Percentiles rank a stretch among this genome's conserved stretches.
Conservation (phyloP, 1,140 invertebrate genomes). For the Ganaspis sp. region DNA sequence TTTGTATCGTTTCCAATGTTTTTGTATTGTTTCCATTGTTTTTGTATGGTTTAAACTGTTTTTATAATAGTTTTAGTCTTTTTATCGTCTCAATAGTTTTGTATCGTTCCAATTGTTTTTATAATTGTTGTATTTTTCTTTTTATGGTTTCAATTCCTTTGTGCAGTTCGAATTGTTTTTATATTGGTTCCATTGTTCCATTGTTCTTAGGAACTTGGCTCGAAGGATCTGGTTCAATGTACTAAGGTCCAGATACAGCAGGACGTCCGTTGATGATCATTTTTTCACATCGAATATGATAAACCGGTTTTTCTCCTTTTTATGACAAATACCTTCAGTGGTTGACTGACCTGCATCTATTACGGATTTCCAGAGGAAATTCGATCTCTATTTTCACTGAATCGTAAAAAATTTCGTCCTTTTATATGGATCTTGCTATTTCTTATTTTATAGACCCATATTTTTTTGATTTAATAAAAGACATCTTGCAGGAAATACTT, state of each 20-base stretch:
- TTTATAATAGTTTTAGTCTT: no score
- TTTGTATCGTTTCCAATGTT: no score
- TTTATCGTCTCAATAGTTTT: no score
- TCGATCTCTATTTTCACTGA: not conserved
- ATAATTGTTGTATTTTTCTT: no score
- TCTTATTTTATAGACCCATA: not conserved
- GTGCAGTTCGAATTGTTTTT: no score
- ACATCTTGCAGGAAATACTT: not conserved
- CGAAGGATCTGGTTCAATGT: not conserved
- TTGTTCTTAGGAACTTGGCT: no score
- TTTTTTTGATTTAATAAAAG: conserved; percentile 11
- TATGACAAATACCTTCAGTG: conserved; percentile 7
- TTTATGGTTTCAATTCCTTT: no score
- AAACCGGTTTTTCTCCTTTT: not conserved
- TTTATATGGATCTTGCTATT: not conserved
- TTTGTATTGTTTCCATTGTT: no score
- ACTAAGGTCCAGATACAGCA: not conserved
- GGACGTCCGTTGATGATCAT: not conserved
- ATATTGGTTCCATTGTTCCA: no score
- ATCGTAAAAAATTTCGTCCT: not conserved
- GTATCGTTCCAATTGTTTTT: no score
- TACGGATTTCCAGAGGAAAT: conserved; percentile 1
- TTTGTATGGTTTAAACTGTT: no score
- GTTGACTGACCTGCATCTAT: conserved; percentile 23
- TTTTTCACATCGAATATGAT: not conserved